Evolutionary conservation across 2,888 invertebrate genomes (phyloP), one percentile per base, ranked within the genome.

Genomic region (Zhuqinia jingwanae): DNA sequence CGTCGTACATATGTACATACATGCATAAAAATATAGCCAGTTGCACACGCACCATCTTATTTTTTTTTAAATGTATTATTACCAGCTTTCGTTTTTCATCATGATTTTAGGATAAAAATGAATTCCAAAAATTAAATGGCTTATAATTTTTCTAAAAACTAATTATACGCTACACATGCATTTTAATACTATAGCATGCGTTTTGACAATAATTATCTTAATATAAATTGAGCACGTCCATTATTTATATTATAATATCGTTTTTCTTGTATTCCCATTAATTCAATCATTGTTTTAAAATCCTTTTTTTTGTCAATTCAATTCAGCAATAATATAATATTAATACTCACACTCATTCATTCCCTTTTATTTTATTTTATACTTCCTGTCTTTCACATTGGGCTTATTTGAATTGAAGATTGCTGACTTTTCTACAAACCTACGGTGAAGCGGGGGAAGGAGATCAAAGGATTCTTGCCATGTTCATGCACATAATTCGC

Each of bases 401-500:
- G n/a, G n/a, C n/a, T n/a, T n/a, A n/a, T n/a, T n/a, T n/a, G n/a
- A n/a, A n/a, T n/a, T n/a, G n/a, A n/a, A 88, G 88, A 25, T 63
- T 88, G 53, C 65, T 88, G 17, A 63, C 36, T 20, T 82, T 56
- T 22, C 86, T 88, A 22, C 76, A 70, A 68, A 58, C 45, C 6
- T 86, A 68, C 30, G 78, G 73, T 0, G 20, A 75, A 11, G 11
- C 22, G 3, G 88, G 79, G 2, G 60, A 63, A 30, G 77, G 65
- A 42, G 77, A 83, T 63, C 68, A 79, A 30, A 56, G 25, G 45
- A 77, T 45, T 45, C 76, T 73, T 53, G 53, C 63, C 42, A 84
- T 86, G 80, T 45, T 68, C 30, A 22, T 84, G 47, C 86, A 89
- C 42, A 76, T 78, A 27, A 58, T 88, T 0, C 63, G 89, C 58